phyloP scores from a whole-genome alignment of 2,888 invertebrate species.

The Drosophila kanekoi region DNA sequence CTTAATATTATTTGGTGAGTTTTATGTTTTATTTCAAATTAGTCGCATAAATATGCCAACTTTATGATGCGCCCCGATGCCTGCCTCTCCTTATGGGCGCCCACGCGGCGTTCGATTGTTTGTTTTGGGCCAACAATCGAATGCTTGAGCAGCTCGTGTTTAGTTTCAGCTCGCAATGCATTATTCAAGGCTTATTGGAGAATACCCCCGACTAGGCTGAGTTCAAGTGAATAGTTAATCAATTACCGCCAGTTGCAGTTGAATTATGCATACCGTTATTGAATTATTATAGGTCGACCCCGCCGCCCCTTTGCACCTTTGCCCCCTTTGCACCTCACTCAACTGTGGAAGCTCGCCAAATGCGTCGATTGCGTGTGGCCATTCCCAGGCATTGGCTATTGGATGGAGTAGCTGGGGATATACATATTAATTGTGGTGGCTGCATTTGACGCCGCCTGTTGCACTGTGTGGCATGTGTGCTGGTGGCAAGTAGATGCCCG shows the following conservation, averaged over 20 bases:
- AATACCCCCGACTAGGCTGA: conserved; percentile 40
- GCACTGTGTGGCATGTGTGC: conserved; percentile 16
- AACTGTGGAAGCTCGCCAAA: conserved; percentile 34
- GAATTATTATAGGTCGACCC: conserved; percentile 62
- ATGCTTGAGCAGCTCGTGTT: conserved; percentile 14
- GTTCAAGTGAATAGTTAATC: conserved; percentile 70
- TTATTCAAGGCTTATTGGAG: conserved; percentile 61
- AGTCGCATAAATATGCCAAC: conserved; percentile 77
- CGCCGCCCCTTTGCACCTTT: not conserved
- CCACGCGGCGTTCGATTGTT: conserved; percentile 71
- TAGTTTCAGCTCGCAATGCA: conserved; percentile 26
- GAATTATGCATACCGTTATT: conserved; percentile 73
- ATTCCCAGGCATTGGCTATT: conserved; percentile 27
- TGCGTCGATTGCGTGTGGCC: conserved; percentile 65
- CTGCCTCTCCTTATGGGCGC: conserved; percentile 47
- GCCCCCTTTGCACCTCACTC: not conserved
- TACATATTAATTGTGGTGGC: conserved; percentile 58
- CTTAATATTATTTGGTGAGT: conserved; percentile 82
- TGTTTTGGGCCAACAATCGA: conserved; percentile 40
- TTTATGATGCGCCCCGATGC: conserved; percentile 64
- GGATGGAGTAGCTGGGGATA: conserved; percentile 13
- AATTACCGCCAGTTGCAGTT: conserved; percentile 61
- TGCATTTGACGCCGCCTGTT: conserved; percentile 48
- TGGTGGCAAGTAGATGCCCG: conserved; percentile 6
- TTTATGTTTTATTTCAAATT: conserved; percentile 80